Percentiles rank a stretch among this genome's conserved stretches.
These are phyloP conservation scores for Drosophila lini DNA, from an alignment of 1,140 invertebrate genomes.

Conservation along the genomic window DNA sequence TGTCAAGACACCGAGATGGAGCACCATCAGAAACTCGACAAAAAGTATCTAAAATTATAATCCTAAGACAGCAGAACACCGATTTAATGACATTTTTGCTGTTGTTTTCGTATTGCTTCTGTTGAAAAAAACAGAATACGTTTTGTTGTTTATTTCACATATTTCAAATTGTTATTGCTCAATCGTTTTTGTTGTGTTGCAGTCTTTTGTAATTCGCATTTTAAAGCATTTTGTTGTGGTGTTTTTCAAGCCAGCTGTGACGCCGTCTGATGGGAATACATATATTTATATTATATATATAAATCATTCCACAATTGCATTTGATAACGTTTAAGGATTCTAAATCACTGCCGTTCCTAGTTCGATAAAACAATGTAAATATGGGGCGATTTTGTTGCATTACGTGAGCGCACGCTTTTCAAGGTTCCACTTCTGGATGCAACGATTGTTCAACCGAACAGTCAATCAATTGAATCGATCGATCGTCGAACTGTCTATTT, in stretches of 20 bases:
- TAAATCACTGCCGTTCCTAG: conserved; percentile 32
- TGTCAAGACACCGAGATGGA: conserved; percentile 16
- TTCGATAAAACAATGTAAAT: conserved; percentile 48
- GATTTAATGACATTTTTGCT: background rate
- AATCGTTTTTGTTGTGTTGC: conserved; percentile 18
- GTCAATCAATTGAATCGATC: conserved; percentile 37
- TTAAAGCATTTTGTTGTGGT: conserved; percentile 40
- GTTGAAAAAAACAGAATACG: conserved; percentile 21
- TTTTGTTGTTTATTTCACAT: conserved; percentile 26
- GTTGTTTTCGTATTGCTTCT: background rate
- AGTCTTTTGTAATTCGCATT: conserved; percentile 24
- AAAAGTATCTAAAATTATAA: conserved; percentile 34
- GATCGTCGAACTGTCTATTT: conserved; percentile 45
- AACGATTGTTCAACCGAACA: conserved; percentile 35
- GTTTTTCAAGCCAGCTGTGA: conserved; percentile 18
- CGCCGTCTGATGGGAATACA: conserved; percentile 11
- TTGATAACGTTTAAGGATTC: conserved; percentile 39
- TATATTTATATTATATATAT: conserved; percentile 4
- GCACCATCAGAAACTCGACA: conserved; percentile 4
- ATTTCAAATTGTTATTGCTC: conserved; percentile 39
- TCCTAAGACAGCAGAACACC: conserved; percentile 21
- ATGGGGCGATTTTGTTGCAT: conserved; percentile 30
- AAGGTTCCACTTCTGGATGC: conserved; percentile 43
- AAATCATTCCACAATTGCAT: conserved; percentile 19
- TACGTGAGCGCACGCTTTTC: conserved; percentile 22